Conservation (phyloP, 2,888 invertebrate genomes). For the Homarus gammarus region DNA sequence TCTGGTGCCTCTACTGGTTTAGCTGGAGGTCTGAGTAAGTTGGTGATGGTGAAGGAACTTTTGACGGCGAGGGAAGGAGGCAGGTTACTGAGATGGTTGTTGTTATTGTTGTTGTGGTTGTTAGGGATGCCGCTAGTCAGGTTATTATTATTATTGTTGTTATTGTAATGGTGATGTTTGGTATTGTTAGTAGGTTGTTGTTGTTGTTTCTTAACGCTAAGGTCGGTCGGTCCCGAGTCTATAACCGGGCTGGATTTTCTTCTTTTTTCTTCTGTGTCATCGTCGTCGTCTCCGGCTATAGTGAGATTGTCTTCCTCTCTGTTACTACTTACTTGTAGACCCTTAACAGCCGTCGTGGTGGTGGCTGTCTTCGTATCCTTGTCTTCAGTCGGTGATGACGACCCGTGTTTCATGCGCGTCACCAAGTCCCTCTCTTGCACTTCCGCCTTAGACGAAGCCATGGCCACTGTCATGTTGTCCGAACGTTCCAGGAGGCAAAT, state of each 20-base stretch:
- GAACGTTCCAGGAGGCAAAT: constrained; percentile 32
- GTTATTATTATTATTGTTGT: constrained; percentile 40
- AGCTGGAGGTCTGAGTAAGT: constrained; percentile 44
- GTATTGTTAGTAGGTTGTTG: constrained; percentile 30
- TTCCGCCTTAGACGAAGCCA: constrained; percentile 69
- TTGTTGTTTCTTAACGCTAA: constrained; percentile 49
- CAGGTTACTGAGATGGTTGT: constrained; percentile 30
- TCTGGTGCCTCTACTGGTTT: constrained; percentile 39
- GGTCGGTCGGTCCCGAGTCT: constrained; percentile 47
- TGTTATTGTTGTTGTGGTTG: constrained; percentile 6
- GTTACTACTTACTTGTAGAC: not conserved
- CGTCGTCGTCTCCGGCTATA: not conserved
- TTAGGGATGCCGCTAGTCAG: not conserved
- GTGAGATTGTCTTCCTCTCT: not conserved
- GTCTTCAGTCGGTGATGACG: constrained; percentile 38
- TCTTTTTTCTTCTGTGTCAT: constrained; percentile 4
- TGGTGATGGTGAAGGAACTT: constrained; percentile 61
- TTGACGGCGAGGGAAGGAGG: constrained; percentile 34
- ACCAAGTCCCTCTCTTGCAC: constrained; percentile 42
- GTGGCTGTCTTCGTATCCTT: constrained; percentile 40
- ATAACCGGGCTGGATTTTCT: not conserved
- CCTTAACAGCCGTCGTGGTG: constrained; percentile 23
- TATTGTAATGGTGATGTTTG: constrained; percentile 30
- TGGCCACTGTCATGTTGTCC: constrained; percentile 68
- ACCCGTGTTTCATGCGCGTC: constrained; percentile 29